Evolutionary conservation across 2,113 vertebrate species (phyloP), one percentile per base, ranked within the genome.

Genomic region (Xyliphius kryptos): DNA sequence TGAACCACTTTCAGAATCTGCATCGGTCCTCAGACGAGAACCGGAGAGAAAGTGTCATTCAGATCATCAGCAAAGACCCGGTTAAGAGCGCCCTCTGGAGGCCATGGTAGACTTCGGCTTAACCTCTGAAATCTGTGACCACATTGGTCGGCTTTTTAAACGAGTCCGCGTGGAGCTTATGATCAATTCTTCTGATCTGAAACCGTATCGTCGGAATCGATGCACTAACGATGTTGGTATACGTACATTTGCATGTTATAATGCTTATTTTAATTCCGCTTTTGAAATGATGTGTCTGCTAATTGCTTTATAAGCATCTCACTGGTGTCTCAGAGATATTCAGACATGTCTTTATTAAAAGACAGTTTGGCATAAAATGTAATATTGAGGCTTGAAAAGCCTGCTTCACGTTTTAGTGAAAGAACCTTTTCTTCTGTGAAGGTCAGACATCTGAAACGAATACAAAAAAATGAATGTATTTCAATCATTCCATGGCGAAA

Each of bases 41-140:
- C 56, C 56, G 48, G 52, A 70, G n/a, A 50, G 71, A 80, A 62
- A 61, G 44, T 43, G 66, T n/a, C n/a, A n/a, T 67, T 61, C 66
- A 43, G 54, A 74, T 60, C 72, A 17, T 62, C 55, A 68, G 65
- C 19, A 74, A 75, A 74, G 75, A 80, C 63, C 66, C 57, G 71
- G 53, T 55, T 59, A 72, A 47, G 26, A 73, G 61, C 32, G 21
- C 53, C 60, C 73, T 19, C 76, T 85, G 81, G 80, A 85, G 82
- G 71, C 82, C 69, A 5, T 84, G 81, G 75, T 77, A 80, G 11
- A 36, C 20, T n/a, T 43, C 16, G 1, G 41, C 2, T 4, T 3
- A 12, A 12, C 10, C 17, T 37, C 3, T 21, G 37, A 5, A n/a
- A 40, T 64, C 22, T 48, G 41, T 13, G 36, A 48, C 15, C 51